phyloP scores from a whole-genome alignment of 2,113 vertebrate genomes.

The Hirundichthys speculiger region DNA sequence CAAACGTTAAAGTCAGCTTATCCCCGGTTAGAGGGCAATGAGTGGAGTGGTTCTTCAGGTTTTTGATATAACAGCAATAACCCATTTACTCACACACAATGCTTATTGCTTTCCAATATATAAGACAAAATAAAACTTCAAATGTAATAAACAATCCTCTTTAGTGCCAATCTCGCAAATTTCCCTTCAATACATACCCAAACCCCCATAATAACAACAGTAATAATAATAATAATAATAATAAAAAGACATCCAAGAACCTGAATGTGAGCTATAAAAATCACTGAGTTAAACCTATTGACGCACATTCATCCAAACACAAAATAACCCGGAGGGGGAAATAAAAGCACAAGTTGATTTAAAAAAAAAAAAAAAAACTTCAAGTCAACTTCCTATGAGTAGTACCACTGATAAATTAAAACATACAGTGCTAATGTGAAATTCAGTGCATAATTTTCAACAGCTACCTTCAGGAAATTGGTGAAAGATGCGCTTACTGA shows the following conservation, averaged over 20 bases:
- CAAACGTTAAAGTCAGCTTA: not conserved
- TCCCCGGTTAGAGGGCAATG: not conserved
- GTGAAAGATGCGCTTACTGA: conserved; percentile 57
- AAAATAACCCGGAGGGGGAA: conserved; percentile 17
- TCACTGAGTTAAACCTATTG: conserved; percentile 32
- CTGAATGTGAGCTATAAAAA: conserved; percentile 48
- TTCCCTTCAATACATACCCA: not conserved
- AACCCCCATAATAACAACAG: not conserved
- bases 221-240: not conserved
- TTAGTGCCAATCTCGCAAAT: conserved; percentile 10
- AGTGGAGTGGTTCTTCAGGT: not conserved
- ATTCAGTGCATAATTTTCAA: conserved; percentile 66
- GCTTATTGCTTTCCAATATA: conserved; percentile 64
- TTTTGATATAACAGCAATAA: conserved; percentile 5
- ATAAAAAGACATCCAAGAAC: conserved; percentile 35
- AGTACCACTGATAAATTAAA: conserved; percentile 7
- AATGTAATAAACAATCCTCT: not conserved
- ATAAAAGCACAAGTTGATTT: not conserved
- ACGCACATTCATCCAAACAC: conserved; percentile 44
- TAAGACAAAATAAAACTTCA: not conserved
- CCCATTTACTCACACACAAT: conserved; percentile 31
- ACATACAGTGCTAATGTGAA: conserved; percentile 25
- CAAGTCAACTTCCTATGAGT: too few relatives aligned
- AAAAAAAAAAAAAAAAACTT: too few relatives aligned
- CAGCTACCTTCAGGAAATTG: conserved; percentile 36